phyloP scores from a whole-genome alignment of 2,797 vertebrate species.

The Cynodonichthys magdalenae region DNA sequence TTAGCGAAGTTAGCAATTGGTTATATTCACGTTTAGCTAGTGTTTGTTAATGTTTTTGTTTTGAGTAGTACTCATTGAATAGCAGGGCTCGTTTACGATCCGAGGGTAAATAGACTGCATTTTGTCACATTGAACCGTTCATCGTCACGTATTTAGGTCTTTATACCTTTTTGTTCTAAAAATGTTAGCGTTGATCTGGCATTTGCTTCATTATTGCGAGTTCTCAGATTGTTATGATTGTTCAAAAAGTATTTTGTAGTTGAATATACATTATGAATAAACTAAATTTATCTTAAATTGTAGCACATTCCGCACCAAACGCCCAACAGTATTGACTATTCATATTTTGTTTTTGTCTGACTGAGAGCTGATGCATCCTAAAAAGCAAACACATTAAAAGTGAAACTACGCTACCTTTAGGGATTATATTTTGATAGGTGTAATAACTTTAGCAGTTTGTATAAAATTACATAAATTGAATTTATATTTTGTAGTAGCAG shows the following conservation, averaged over 20 bases:
- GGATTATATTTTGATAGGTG: no score
- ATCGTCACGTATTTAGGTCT: neutral
- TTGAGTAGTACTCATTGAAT: neutral
- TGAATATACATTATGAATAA: neutral
- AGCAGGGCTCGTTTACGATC: neutral
- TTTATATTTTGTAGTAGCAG: neutral
- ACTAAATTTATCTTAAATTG: neutral
- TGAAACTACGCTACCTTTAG: neutral
- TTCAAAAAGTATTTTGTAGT: neutral
- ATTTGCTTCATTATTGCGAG: rapidly evolving
- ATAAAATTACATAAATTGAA: neutral
- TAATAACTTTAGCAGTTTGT: rapidly evolving
- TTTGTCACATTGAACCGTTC: neutral
- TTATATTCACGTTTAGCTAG: no score
- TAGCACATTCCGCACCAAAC: neutral
- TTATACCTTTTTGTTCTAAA: neutral
- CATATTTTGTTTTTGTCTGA: neutral
- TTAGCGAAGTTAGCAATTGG: neutral
- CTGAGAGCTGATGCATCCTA: neutral
- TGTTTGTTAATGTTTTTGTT: neutral
- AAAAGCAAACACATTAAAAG: neutral
- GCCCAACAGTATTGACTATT: neutral
- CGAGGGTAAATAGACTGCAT: neutral
- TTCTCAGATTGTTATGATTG: neutral
- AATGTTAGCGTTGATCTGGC: neutral